phyloP scores from a whole-genome alignment of 2,888 invertebrate genomes.

The Trypoxylon attenuatum region DNA sequence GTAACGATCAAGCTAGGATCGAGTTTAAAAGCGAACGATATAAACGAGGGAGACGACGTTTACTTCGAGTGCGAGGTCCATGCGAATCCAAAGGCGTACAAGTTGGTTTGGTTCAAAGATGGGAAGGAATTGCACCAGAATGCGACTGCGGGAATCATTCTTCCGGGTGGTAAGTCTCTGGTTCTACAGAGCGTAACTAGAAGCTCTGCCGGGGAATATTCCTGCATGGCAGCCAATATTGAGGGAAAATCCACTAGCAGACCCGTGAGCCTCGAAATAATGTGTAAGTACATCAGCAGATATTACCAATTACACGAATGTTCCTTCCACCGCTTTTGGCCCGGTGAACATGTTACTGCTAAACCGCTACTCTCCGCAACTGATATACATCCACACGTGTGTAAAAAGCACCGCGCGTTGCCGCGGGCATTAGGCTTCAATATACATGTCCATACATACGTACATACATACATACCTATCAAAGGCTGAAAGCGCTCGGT shows the following conservation, averaged over 20 bases:
- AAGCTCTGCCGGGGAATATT: conserved; percentile 90
- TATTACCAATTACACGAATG: conserved; percentile 62
- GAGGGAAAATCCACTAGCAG: conserved; percentile 83
- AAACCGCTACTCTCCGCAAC: too few relatives aligned
- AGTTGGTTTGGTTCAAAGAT: conserved; percentile 91
- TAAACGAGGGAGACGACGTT: conserved; percentile 92
- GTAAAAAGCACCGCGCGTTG: background rate
- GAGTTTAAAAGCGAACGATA: conserved; percentile 88
- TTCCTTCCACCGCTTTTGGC: background rate
- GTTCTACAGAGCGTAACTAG: conserved; percentile 90
- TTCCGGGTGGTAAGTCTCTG: conserved; percentile 87
- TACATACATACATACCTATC: too few relatives aligned
- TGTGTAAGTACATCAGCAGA: conserved; percentile 61
- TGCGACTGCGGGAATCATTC: conserved; percentile 85
- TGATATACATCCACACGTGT: background rate
- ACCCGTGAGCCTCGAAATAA: conserved; percentile 65
- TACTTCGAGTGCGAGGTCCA: conserved; percentile 91
- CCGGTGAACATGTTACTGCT: background rate
- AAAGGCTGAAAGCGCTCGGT: background rate
- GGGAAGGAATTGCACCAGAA: conserved; percentile 89
- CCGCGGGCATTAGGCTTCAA: background rate
- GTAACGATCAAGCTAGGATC: conserved; percentile 89
- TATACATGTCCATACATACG: too few relatives aligned
- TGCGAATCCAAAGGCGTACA: conserved; percentile 88
- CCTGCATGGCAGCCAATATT: conserved; percentile 89